Percentiles rank a stretch among this genome's conserved stretches.
Evolutionary conservation across 1,140 invertebrate species (phyloP).

Genomic region (Rhynchophorus ferrugineus): DNA sequence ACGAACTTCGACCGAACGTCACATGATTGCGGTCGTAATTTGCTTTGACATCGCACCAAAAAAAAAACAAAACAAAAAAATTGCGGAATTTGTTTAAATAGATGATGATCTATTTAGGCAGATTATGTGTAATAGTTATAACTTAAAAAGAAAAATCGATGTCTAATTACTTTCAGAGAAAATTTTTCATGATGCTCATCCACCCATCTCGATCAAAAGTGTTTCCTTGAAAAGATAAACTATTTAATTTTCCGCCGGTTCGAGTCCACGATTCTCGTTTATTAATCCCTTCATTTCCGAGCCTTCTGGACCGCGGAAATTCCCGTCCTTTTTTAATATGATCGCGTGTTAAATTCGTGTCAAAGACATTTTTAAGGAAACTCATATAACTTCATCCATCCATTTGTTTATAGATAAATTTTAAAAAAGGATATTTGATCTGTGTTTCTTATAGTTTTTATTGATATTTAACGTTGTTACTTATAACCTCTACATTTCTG

Average conservation of each 20-base stretch:
- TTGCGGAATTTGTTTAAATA: no score
- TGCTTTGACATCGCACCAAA: no score
- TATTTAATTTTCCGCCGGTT: conserved; percentile 32
- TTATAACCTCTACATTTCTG: conserved; percentile 24
- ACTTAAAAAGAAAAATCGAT: no score
- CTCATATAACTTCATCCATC: conserved; percentile 20
- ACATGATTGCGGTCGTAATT: no score
- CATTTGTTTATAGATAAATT: conserved; percentile 17
- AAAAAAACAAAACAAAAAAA: no score
- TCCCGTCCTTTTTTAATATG: conserved; percentile 30
- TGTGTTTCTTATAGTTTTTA: conserved; percentile 23
- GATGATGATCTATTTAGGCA: no score
- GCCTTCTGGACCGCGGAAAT: conserved; percentile 36
- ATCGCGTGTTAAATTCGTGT: conserved; percentile 2
- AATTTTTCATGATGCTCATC: no score
- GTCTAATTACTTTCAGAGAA: no score
- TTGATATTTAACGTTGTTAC: conserved; percentile 25
- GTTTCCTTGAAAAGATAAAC: conserved; percentile 3
- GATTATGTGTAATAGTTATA: no score
- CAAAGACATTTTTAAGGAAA: no score
- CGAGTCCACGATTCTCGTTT: conserved; percentile 28
- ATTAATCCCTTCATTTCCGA: conserved; percentile 30
- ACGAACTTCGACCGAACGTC: no score
- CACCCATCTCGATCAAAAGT: no score
- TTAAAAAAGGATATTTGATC: conserved; percentile 1